phyloP scores from a whole-genome alignment of 2,888 invertebrate genomes.

The Ariolimax columbianus region DNA sequence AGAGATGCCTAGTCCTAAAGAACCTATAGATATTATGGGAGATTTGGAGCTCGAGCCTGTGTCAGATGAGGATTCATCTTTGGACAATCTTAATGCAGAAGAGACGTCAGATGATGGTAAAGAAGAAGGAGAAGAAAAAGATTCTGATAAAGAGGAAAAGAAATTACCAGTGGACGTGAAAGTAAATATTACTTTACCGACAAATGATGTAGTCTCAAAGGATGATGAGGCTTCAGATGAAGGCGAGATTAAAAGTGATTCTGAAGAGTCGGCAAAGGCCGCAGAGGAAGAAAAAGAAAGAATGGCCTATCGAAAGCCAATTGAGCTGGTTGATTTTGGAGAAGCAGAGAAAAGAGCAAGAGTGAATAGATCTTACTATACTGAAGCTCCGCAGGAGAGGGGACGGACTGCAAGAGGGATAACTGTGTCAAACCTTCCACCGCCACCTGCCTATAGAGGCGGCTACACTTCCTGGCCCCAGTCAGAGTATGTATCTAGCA shows the following conservation, averaged over 20 bases:
- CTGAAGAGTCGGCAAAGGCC: slow-evolving; percentile 23
- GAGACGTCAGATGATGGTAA: slow-evolving; percentile 26
- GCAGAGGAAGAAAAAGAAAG: slow-evolving; percentile 44
- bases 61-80: slow-evolving; percentile 53
- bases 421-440: neutral
- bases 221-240: slow-evolving; percentile 48
- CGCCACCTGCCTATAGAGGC: slow-evolving; percentile 16
- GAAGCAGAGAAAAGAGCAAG: slow-evolving; percentile 67
- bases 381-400: neutral
- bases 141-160: slow-evolving; percentile 31
- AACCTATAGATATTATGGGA: slow-evolving; percentile 48
- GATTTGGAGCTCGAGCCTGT: slow-evolving; percentile 55
- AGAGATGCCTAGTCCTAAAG: slow-evolving; percentile 32
- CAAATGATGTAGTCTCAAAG: neutral
- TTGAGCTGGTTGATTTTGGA: slow-evolving; percentile 71
- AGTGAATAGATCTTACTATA: slow-evolving; percentile 32
- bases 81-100: slow-evolving; percentile 35
- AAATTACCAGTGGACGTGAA: neutral
- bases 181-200: neutral
- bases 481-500: slow-evolving; percentile 34
- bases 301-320: slow-evolving; percentile 54
- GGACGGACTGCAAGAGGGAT: neutral
- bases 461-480: slow-evolving; percentile 36
- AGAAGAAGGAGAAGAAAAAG: slow-evolving; percentile 45
- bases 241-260: slow-evolving; percentile 46